Conservation (phyloP, 2,797 vertebrate genomes). For the Oreochromis mossambicus region DNA sequence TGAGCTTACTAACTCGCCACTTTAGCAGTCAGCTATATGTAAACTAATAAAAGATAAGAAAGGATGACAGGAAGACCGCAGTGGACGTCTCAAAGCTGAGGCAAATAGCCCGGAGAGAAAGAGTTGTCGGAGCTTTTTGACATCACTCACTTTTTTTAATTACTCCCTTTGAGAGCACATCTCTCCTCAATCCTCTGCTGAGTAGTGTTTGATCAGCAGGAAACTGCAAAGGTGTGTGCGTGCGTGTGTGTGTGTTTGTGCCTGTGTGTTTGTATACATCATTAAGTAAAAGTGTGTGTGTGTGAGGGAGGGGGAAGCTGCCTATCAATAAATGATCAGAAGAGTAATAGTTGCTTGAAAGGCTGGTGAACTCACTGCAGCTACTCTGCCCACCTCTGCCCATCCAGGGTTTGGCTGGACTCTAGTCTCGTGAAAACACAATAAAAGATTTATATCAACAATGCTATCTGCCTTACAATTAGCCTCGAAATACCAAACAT, state of each 20-base stretch:
- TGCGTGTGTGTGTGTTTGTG: background rate
- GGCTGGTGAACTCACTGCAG: background rate
- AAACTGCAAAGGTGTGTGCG: background rate
- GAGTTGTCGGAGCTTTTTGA: constrained; percentile 25
- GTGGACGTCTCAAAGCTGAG: background rate
- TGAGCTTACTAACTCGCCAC: constrained; percentile 3
- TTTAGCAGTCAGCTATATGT: constrained; percentile 13
- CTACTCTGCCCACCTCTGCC: background rate
- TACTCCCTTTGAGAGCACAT: constrained; percentile 44
- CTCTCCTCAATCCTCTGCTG: constrained; percentile 22
- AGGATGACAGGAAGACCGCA: background rate
- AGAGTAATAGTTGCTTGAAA: constrained; percentile 1
- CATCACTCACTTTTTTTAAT: constrained; percentile 52
- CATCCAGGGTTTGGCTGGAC: background rate
- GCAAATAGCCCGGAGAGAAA: background rate
- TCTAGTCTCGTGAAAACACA: background rate
- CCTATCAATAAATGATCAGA: constrained; percentile 56
- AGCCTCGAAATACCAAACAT: background rate
- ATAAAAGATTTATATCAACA: background rate
- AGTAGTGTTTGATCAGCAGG: constrained; percentile 44
- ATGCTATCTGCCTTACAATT: background rate
- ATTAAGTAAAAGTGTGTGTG: constrained; percentile 19
- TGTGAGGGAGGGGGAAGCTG: background rate
- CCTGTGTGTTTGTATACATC: background rate
- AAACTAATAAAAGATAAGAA: constrained; percentile 19